Base-by-base conservation (phyloP, 92 coral and sea anemone species). In the Meandrina meandrites region DNA sequence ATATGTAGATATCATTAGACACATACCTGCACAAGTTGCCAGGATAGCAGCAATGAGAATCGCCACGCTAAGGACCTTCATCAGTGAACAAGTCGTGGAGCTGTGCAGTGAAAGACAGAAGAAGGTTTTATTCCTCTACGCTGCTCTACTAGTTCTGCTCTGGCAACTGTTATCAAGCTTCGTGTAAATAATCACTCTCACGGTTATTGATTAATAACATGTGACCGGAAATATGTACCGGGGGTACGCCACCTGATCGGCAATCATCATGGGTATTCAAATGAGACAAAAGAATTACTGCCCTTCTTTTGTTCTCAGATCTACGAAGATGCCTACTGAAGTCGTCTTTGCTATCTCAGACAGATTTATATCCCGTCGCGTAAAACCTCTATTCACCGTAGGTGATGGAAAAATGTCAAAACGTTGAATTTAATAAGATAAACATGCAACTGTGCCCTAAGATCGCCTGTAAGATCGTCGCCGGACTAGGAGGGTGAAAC, bases 21-120 rank as follows among this genome's bases (percentile, higher is more conserved):
- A 60, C 54, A 40, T 80, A 80, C 84, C 84, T 64, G 69, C 1
- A 60, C 84, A 80, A n/a, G 57, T 36, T 36, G 74, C 36, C 35
- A 80, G 24, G 75, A 80, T 27, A 40, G 54, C 58, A 36, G 84
- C 74, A 42, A 60, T 40, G 54, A 45, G n/a, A 80, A 80, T 42
- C 57, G 22, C 57, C 57, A 62, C 57, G 35, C 54, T 37, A 60
- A 28, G n/a, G 74, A 64, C 37, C 35, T 80, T 80, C 67, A 80
- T 71, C 42, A 36, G 45, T 37, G 73, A 30, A 35, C 37, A 48
- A 8, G 30, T 28, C 22, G 84, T n/a, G 17, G 36, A 40, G 57
- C 84, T n/a, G 75, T 24, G 10, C 9, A 64, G 17, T 22, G 56
- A 0, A 60, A 12, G 9, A 37, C 17, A 13, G 68, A 56, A 31